A percentile compares a stretch with the other conserved stretches of the same genome.
Evolutionary conservation across 2,888 invertebrate species (phyloP).

Genomic region (Aelia acuminata): DNA sequence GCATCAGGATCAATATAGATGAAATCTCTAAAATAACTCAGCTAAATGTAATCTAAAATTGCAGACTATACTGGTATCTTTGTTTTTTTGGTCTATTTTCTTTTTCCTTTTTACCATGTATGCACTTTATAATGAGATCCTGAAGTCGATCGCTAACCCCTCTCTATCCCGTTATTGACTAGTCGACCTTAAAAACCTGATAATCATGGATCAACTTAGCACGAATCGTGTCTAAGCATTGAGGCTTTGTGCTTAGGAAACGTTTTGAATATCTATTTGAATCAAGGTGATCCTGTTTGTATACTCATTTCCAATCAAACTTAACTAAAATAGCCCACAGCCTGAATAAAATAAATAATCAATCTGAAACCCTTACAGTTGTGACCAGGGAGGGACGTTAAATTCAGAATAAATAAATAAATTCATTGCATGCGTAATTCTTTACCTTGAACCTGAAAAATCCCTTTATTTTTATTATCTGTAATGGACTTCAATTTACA

Average conservation of each 20-base stretch:
- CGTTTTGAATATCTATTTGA: neutral
- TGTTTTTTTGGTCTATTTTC: neutral
- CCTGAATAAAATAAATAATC: no score
- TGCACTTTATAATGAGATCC: neutral
- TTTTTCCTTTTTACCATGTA: neutral
- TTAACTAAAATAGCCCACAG: neutral
- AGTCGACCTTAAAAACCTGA: slow-evolving; percentile 39
- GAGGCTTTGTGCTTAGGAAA: neutral
- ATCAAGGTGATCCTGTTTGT: neutral
- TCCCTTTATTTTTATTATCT: no score
- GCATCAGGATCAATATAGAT: neutral
- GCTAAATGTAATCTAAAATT: neutral
- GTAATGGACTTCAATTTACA: no score
- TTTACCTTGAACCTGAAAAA: no score
- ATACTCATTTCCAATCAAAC: neutral
- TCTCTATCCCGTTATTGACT: neutral
- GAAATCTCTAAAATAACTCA: neutral
- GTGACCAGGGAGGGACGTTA: no score
- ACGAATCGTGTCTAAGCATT: neutral
- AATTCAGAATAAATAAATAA: no score
- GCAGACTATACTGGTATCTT: neutral
- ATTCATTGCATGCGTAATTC: no score
- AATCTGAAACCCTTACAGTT: no score
- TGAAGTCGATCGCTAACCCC: neutral
- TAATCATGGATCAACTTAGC: neutral